phyloP scores from a whole-genome alignment of 92 coral and sea anemone genomes.

The Pocillopora meandrina region DNA sequence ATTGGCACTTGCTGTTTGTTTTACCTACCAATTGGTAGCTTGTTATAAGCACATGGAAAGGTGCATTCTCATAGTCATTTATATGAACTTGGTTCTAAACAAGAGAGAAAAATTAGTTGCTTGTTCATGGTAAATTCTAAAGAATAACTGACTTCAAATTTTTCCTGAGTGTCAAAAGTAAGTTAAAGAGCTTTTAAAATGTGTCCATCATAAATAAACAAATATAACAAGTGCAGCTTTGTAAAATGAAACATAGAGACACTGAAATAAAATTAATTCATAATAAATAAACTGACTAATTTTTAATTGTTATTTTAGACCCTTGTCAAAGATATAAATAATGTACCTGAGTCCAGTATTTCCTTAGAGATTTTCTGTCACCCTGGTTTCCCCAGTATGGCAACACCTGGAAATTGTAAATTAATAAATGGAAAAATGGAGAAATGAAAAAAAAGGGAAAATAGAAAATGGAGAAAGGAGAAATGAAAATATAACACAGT shows the following conservation, averaged over 20 bases:
- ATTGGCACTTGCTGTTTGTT: neutral
- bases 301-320: neutral
- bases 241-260: too few relatives aligned
- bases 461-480: neutral
- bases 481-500: neutral
- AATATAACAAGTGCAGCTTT: too few relatives aligned
- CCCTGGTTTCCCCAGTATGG: constrained; percentile 99
- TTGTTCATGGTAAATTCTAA: too few relatives aligned
- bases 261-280: too few relatives aligned
- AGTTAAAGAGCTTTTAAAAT: too few relatives aligned
- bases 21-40: constrained; percentile 91
- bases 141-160: too few relatives aligned
- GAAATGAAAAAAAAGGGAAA: neutral
- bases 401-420: constrained; percentile 66
- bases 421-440: neutral
- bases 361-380: constrained; percentile 94
- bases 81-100: constrained; percentile 88
- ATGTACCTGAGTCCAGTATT: constrained; percentile 96
- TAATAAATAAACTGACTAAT: neutral
- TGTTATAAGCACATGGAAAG: constrained; percentile 94
- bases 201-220: too few relatives aligned
- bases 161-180: too few relatives aligned
- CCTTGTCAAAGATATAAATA: neutral
- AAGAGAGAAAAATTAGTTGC: constrained; percentile 6
- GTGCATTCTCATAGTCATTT: constrained; percentile 92